Evolutionary conservation across 1,140 invertebrate genomes (phyloP), one percentile per base, ranked within the genome.

Genomic region (Goniozus legneri): DNA sequence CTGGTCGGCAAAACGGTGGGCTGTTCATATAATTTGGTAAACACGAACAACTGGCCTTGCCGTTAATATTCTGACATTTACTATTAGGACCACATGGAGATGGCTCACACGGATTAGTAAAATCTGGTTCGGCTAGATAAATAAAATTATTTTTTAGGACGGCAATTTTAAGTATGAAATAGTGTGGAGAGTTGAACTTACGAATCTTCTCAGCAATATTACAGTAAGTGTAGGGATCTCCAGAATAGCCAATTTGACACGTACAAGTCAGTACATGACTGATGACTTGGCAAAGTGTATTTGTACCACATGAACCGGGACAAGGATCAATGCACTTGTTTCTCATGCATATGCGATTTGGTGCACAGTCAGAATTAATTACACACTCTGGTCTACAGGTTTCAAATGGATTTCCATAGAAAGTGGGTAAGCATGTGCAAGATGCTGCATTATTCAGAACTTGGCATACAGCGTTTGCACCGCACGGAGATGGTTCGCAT

Each of bases 401-500:
- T 22, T 84, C 83, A 41, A 78, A 78, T 1, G 84, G 82, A 14
- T 77, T 75, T n/a, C 84, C 84, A 42, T 81, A 77, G 63, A 83
- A 86, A 42, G 78, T 77, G 6, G 71, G 55, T 2, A 81, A 45
- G 57, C 85, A 87, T 2, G 79, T 77, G 62, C 86, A 88, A 22
- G 80, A 73, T 2, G 80, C 78, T 20, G 77, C 77, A 10, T 77
- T 79, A 19, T 79, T 76, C 6, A 76, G 77, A 14, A 80, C 77
- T 42, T 80, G 75, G 60, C 88, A 91, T 56, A 84, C 69, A 22
- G 85, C 83, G 59, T 91, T 88, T 0, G 84, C 77, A 6, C 88
- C 89, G 61, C 89, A 92, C 1, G 88, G 88, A 8, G 84, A 84
- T 2, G 87, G 86, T 31, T 79, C 71, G 60, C 89, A 92, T 0